These are phyloP conservation scores for Pseudochromis fuscus DNA, from an alignment of 2,797 vertebrate genomes.

Conservation along the genomic window DNA sequence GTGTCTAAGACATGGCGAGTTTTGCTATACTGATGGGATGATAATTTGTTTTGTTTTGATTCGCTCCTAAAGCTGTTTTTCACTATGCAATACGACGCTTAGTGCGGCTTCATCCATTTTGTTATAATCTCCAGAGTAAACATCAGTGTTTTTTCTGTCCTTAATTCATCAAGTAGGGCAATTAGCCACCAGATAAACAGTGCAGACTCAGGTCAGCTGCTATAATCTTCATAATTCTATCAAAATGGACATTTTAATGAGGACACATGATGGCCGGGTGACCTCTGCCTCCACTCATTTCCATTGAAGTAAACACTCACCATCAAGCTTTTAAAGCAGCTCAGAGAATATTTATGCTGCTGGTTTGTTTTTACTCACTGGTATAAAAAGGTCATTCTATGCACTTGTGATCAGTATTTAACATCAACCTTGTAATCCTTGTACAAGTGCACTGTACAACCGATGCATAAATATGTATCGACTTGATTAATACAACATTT, in stretches of 20 bases:
- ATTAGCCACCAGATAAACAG: slow-evolving; percentile 70
- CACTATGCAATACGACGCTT: slow-evolving; percentile 7
- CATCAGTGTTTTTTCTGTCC: slow-evolving; percentile 56
- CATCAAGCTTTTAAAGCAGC: slow-evolving; percentile 58
- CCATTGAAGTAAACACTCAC: slow-evolving; percentile 34
- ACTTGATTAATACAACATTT: not conserved
- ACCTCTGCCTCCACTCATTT: slow-evolving; percentile 44
- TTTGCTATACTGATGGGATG: not conserved
- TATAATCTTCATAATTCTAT: slow-evolving; percentile 73
- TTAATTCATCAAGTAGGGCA: slow-evolving; percentile 71
- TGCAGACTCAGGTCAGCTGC: slow-evolving; percentile 49
- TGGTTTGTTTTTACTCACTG: slow-evolving; percentile 37
- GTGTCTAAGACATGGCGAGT: slow-evolving; percentile 9
- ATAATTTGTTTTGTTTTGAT: slow-evolving; percentile 19
- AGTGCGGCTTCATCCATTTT: slow-evolving; percentile 40
- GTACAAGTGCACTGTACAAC: not conserved
- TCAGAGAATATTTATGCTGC: slow-evolving; percentile 46
- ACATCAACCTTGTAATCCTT: slow-evolving; percentile 31
- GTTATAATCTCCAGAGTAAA: slow-evolving; percentile 64
- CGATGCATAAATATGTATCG: not conserved
- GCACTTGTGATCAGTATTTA: slow-evolving; percentile 45
- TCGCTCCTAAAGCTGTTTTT: slow-evolving; percentile 33
- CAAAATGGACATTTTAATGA: slow-evolving; percentile 68
- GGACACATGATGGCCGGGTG: slow-evolving; percentile 41
- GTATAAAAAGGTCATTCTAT: slow-evolving; percentile 40